Base-by-base conservation (phyloP, 2,888 invertebrate species). In the Cynaeus angustus region DNA sequence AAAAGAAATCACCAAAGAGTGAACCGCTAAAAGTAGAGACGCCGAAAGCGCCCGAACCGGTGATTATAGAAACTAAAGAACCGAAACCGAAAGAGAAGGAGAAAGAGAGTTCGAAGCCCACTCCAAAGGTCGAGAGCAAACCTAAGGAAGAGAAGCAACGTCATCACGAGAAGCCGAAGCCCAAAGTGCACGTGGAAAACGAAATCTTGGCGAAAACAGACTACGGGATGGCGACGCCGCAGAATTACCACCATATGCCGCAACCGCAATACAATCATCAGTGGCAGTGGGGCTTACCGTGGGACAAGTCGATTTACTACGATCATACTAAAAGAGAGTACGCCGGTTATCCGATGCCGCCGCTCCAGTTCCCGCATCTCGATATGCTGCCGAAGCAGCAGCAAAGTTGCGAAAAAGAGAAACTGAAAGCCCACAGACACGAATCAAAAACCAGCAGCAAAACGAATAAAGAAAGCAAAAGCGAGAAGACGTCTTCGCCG, bases 181-280 rank as follows among this genome's bases (percentile, higher is more conserved):
- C 80, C 12, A 83, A 82, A 71, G 78, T 81, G 50, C 77, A 55
- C 16, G 41, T 55, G 8, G 48, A 55, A 12, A 67, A 53, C 21
- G 53, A 53, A 8, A 46, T 89, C 26, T 83, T 89, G 10, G 87
- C 88, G 0, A 89, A 89, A 78, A 86, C 91, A 0, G 91, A 91
- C 76, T 91, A 90, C 76, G 0, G 87, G 88, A 91, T 91, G 83
- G 90, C 91, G 76, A 90, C 91, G 76, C 87, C 91, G 56, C 90
- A 91, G 61, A 79, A 79, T 0, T 91, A 91, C 78, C 91, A 91
- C 78, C 90, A 90, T 78, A 88, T 90, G 50, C 87, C 66, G 3
- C 82, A 80, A 56, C 82, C 83, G 6, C 91, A 91, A 78, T 91
- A 91, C 75, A 88, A 88, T 76, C 21, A 21, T 21, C 91, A 91